Evolutionary conservation across 2,113 vertebrate species (phyloP), one percentile per base, ranked within the genome.

Genomic region (Planiliza haematocheilus): DNA sequence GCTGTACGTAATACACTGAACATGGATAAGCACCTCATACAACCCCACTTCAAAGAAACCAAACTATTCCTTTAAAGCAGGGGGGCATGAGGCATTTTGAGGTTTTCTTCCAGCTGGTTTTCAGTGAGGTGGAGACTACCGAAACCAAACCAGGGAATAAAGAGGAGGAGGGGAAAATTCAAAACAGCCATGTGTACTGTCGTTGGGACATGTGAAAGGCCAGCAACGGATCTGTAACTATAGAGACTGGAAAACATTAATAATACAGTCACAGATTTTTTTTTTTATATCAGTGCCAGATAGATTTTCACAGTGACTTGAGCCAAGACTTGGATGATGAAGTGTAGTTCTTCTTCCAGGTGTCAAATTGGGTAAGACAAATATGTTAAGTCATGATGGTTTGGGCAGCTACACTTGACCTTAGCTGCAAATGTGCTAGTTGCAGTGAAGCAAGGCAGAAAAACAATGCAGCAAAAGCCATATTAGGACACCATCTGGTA

Each of bases 401-500:
- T 72, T 64, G 51, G 59, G 45, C 21, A 7, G 51, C 57, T 43
- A 16, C 60, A 49, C 67, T 16, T 49, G 4, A 63, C 58, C 42
- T 57, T 7, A 60, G 43, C 70, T 43, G 59, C 34, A 65, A 50
- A 70, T 36, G 49, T 10, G 53, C 17, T 7, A 21, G 52, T 48
- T 24, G 61, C 43, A 37, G 0, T 42, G 18, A 56, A 70, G 50
- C 24, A 24, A 72, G 63, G 41, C 36, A 52, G 43, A 51, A 70
- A 10, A 61, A 72, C 41, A 55, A 58, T 67, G 34, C 14, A 24
- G 37, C 49, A n/a, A 48, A 77, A 70, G 7, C 57, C 80, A 79
- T 85, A 86, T 85, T 80, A 85, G 74, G 80, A 80, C 57, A 83
- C 70, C 76, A 81, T 84, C 64, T 79, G 82, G 69, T 61, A 43